A percentile compares a stretch with the other conserved stretches of the same genome.
Evolutionary conservation across 2,888 invertebrate genomes (phyloP).

Genomic region (Coelinius sp.): DNA sequence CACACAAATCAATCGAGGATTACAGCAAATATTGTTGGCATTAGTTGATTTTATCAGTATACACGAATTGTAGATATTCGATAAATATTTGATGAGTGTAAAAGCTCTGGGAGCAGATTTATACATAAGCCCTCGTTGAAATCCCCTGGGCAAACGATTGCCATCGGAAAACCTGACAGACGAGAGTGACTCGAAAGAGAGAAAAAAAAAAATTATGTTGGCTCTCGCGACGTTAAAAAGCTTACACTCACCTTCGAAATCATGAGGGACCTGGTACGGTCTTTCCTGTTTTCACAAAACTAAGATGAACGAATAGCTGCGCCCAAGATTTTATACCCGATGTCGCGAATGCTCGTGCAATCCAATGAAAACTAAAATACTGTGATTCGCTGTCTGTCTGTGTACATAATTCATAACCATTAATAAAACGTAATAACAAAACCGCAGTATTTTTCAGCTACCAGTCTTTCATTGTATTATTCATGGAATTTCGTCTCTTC

Average conservation of each 20-base stretch:
- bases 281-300: constrained; percentile 51
- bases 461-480: constrained; percentile 30
- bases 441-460: constrained; percentile 60
- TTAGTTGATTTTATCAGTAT: neutral
- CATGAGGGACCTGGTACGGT: constrained; percentile 56
- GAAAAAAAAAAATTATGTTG: neutral
- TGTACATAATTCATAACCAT: constrained; percentile 62
- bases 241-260: constrained; percentile 61
- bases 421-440: constrained; percentile 68
- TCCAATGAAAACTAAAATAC: constrained; percentile 61
- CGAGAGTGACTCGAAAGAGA: neutral
- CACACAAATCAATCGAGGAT: neutral
- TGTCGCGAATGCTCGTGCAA: constrained; percentile 38
- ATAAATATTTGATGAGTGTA: neutral
- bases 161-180: neutral
- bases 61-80: neutral
- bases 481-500: neutral
- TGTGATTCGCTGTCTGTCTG: constrained; percentile 60
- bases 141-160: neutral
- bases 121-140: neutral
- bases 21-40: constrained; percentile 17
- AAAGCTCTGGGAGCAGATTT: neutral
- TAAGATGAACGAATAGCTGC: constrained; percentile 54
- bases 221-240: neutral
- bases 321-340: constrained; percentile 49